These are phyloP conservation scores for Selene dorsalis DNA, from an alignment of 2,797 vertebrate species.

Conservation along the genomic window DNA sequence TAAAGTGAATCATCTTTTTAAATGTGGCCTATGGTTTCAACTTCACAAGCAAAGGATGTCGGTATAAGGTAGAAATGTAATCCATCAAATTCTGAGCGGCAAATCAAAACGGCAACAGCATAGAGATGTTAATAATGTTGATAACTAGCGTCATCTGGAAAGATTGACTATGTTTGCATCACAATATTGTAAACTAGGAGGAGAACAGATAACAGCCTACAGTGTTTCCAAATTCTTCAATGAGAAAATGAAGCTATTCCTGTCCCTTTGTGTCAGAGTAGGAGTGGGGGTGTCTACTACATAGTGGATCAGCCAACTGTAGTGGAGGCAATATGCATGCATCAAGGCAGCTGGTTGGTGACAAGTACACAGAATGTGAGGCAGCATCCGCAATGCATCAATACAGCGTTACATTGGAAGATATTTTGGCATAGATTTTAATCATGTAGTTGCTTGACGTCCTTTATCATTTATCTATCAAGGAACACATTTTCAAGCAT, in stretches of 20 bases:
- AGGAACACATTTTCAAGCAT: not conserved
- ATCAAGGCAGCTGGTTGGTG: not conserved
- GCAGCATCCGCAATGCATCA: not conserved
- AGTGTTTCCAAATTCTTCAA: not conserved
- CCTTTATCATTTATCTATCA: not conserved
- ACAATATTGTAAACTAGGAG: conserved; percentile 6
- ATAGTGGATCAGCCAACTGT: not conserved
- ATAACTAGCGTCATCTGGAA: not conserved
- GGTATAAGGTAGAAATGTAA: conserved; percentile 33
- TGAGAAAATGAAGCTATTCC: conserved; percentile 11
- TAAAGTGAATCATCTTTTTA: conserved; percentile 66
- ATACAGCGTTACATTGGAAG: not conserved
- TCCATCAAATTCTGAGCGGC: not conserved
- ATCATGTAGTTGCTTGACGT: not conserved
- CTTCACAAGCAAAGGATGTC: conserved; percentile 39
- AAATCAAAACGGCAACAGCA: conserved; percentile 10
- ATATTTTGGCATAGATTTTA: not conserved
- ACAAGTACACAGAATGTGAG: not conserved
- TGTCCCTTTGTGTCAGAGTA: not conserved
- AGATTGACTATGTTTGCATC: not conserved
- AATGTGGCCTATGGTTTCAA: conserved; percentile 50
- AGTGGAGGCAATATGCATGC: not conserved
- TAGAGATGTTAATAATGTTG: not conserved
- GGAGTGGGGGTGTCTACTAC: not conserved
- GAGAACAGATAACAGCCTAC: conserved; percentile 2